Conservation (phyloP, 2,113 vertebrate species). For the Psilopogon haemacephalus region DNA sequence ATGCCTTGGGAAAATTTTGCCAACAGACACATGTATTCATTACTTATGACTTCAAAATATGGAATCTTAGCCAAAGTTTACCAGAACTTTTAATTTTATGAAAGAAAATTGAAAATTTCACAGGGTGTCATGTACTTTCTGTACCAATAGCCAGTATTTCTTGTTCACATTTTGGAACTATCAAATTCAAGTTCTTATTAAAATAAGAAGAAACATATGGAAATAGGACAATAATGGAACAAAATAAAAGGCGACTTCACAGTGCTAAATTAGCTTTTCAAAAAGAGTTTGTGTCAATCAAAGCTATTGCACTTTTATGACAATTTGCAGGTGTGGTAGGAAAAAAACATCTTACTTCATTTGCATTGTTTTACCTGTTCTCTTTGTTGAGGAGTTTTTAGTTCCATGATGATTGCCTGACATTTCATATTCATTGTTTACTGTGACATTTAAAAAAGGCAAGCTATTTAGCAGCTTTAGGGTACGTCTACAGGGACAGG, state of each 20-base stretch:
- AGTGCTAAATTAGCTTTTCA: slow-evolving; percentile 10
- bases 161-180: not conserved
- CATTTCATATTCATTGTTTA: slow-evolving; percentile 51
- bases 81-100: not conserved
- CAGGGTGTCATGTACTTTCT: not conserved
- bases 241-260: not conserved
- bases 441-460: slow-evolving; percentile 34
- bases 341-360: slow-evolving; percentile 33
- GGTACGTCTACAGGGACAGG: slow-evolving; percentile 61
- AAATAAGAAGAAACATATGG: not conserved
- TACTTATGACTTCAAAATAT: not conserved
- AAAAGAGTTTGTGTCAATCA: not conserved
- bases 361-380: slow-evolving; percentile 47
- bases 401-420: slow-evolving; percentile 22
- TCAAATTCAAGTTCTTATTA: not conserved
- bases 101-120: not conserved
- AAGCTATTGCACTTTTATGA: slow-evolving; percentile 27
- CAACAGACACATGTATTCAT: not conserved
- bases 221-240: not conserved
- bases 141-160: not conserved
- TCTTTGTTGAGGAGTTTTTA: slow-evolving; percentile 47
- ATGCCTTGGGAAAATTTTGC: not conserved
- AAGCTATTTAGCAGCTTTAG: slow-evolving; percentile 41
- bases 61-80: not conserved
- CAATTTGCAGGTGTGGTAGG: not conserved